These are phyloP conservation scores for Semotilus atromaculatus DNA, from an alignment of 2,797 vertebrate genomes.

Conservation along the genomic window DNA sequence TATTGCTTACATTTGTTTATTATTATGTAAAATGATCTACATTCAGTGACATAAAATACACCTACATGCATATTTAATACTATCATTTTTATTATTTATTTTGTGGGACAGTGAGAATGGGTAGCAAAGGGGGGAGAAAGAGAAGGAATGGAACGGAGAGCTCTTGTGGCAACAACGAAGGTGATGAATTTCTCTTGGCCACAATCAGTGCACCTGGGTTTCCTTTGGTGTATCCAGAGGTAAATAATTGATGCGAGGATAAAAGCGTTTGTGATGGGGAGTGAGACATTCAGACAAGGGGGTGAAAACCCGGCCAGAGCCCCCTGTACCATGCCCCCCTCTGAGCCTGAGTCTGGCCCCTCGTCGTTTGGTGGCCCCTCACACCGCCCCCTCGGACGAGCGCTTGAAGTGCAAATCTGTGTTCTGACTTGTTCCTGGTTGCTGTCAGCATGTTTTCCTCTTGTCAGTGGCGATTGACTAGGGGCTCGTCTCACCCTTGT, in stretches of 20 bases:
- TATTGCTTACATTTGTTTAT: neutral
- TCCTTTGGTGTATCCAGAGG: constrained; percentile 82
- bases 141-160: constrained; percentile 43
- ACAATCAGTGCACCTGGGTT: constrained; percentile 80
- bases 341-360: constrained; percentile 71
- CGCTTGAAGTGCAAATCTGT: constrained; percentile 92
- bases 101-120: constrained; percentile 22
- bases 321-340: constrained; percentile 56
- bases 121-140: constrained; percentile 29
- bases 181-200: constrained; percentile 77
- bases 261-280: constrained; percentile 74
- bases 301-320: constrained; percentile 48
- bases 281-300: constrained; percentile 68
- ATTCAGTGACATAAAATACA: neutral
- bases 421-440: constrained; percentile 91
- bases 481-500: constrained; percentile 76
- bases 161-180: constrained; percentile 55
- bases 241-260: constrained; percentile 85
- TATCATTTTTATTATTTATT: constrained; percentile 27
- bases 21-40: neutral
- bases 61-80: constrained; percentile 41
- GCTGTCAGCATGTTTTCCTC: constrained; percentile 93
- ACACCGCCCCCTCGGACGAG: constrained; percentile 77
- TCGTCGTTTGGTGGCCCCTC: constrained; percentile 78
- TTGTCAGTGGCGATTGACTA: constrained; percentile 96